Evolutionary conservation across 2,113 vertebrate species (phyloP), one percentile per base, ranked within the genome.

Genomic region (Catharus minimus): DNA sequence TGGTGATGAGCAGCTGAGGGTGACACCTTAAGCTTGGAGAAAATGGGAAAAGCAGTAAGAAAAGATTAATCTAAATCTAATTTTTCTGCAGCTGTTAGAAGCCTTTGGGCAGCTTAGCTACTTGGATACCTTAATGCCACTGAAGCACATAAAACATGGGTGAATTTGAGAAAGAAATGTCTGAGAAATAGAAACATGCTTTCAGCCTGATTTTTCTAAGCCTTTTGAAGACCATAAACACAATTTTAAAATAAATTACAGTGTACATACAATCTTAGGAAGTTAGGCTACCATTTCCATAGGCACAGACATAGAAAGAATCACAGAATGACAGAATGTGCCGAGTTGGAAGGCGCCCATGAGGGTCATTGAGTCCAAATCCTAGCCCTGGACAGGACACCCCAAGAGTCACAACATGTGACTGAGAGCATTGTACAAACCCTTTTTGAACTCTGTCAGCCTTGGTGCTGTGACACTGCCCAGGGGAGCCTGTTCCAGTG

Each of bases 41-140:
- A 56, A 44, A 36, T 49, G 71, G 20, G 36, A 61, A 69, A 92
- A 81, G 49, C 75, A 94, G 73, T 78, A 61, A 86, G 24, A 92
- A 66, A 82, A 86, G 30, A 71, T 91, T 74, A 69, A 91, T 85
- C 39, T 82, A 66, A 89, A 84, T 89, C 36, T 80, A 55, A 55
- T 90, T 81, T 92, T 93, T 90, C 72, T 81, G 55, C 72, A 92
- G 57, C 82, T 95, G 41, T 73, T 80, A 56, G 74, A 85, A 93
- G 65, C 73, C 60, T 92, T 77, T 89, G 43, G 90, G 72, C 62
- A 84, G 61, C 73, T 91, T 69, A 95, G 46, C 57, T 71, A 30
- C 62, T 85, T 87, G 43, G 58, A 64, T 87, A 52, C 36, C 82
- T 44, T 69, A 76, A 82, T 36, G 26, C 52, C 68, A 76, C 20